Evolutionary conservation across 2,888 invertebrate species (phyloP).

Genomic region (Rotaria socialis): DNA sequence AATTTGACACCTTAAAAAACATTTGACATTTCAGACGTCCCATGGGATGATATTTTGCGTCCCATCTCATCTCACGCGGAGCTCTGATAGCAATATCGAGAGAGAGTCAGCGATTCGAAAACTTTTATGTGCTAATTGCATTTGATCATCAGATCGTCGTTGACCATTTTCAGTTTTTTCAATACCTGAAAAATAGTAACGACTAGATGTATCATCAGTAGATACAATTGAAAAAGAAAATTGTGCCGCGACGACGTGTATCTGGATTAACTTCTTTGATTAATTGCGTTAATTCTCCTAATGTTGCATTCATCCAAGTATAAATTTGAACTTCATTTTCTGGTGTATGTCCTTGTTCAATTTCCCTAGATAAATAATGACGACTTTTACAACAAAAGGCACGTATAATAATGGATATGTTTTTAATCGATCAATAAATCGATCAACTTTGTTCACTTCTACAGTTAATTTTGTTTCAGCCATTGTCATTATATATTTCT

Average conservation of each 20-base stretch:
- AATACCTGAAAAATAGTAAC: conserved; percentile 76
- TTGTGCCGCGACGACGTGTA: conserved; percentile 82
- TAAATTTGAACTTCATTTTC: conserved; percentile 96
- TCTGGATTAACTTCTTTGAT: conserved; percentile 98
- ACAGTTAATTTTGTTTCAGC: conserved; percentile 16
- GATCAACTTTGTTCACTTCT: background rate
- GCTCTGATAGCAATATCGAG: no score
- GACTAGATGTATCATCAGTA: conserved; percentile 59
- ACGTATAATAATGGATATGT: conserved; percentile 76
- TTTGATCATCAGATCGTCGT: conserved; percentile 85
- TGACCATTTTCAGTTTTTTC: conserved; percentile 82
- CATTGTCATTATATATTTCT: background rate
- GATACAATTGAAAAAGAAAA: conserved; percentile 84
- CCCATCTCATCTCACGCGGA: no score
- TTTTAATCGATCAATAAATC: background rate
- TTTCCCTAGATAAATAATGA: conserved; percentile 77
- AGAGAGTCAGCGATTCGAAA: conserved; percentile 89
- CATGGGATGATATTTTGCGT: no score
- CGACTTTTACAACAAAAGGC: conserved; percentile 77
- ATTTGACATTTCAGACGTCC: no score
- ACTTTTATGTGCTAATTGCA: conserved; percentile 71
- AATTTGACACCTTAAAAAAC: no score
- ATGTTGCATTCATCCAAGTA: conserved; percentile 91
- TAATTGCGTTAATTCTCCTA: conserved; percentile 87
- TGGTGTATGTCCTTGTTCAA: conserved; percentile 83